Evolutionary conservation across 2,113 vertebrate genomes (phyloP), one percentile per base, ranked within the genome.

Genomic region (Hassar affinis): DNA sequence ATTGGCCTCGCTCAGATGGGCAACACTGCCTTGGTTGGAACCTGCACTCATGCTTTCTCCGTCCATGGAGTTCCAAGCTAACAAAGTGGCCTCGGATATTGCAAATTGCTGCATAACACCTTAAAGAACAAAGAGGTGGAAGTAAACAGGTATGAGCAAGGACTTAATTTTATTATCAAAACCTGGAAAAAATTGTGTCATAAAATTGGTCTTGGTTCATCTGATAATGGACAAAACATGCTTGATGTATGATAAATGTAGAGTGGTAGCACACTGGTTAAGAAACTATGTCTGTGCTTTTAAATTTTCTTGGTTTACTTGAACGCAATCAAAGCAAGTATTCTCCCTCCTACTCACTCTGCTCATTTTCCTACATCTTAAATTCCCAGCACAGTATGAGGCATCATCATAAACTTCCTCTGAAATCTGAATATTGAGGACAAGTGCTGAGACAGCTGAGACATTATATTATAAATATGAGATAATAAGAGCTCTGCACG

Each of bases 61-160:
- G 61, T 99, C 98, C 96, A 99, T 97, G 64, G 98, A 99, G 15
- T 95, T 95, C 98, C 98, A 99, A 59, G 98, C 97, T 93, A 99
- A 87, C 35, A 99, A 95, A 0, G 98, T 99, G 3, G 98, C 98
- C 90, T 99, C 95, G 0, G 98, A 98, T 91, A 99, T 98, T 0
- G 97, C 98, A 90, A 99, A 99, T 83, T 99, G 98, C 86, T 99
- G 95, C 95, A 99, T 96, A 85, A 99, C 95, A 20, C 98, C 98
- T 99, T 89, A 61, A 35, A 25, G 69, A 86, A 88, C 80, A 59
- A 47, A 68, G 10, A 78, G 14, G 38, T 56, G 66, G 14, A 30
- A 0, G 22, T 45, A 22, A 68, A 4, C n/a, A 27, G 4, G n/a
- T 20, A 81, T 22, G 18, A 74, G 1, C 30, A 75, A 49, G 3